Evolutionary conservation across 2,888 invertebrate genomes (phyloP), one percentile per base, ranked within the genome.

Genomic region (Zelleria hepariella): DNA sequence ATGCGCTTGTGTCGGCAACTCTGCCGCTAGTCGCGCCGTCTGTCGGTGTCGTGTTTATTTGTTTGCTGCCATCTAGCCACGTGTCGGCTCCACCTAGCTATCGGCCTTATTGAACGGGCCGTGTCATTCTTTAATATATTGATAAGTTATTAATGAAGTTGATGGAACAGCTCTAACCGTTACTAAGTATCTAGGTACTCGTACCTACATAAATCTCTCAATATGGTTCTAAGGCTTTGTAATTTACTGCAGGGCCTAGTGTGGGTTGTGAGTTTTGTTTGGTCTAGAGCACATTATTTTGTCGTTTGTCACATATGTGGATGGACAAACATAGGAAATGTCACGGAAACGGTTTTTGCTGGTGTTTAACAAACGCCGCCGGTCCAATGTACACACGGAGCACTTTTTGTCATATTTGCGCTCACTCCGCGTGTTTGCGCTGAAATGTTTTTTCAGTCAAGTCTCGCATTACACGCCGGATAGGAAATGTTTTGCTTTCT

Each of bases 381-480:
- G 24, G n/a, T 15, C 24, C 25, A 21, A 15, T 25, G 24, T 24
- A 23, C 24, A 74, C 65, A 66, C 63, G 70, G 75, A 67, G 71
- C 65, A 68, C 76, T 82, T 80, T 78, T 80, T 78, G 69, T 67
- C 62, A 59, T 86, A 76, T 86, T 86, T 82, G 72, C 78, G 69
- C 77, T 81, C 75, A 82, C 86, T 86, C 69, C 64, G 62, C 62
- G 60, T 80, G 75, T 80, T 81, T 80, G 75, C 65, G 15, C 65
- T 70, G 69, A 73, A 74, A 78, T 73, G 72, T 78, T 78, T 77
- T 75, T 72, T 69, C 67, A 66, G 70, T 60, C 62, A 68, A 64
- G 68, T 66, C 68, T 77, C 65, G 59, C 64, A 70, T 74, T 73
- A 73, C 71, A 61, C 58, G 18, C 26, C 32, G 23, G 18, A 42